Conservation (phyloP, 1,140 invertebrate genomes). For the Glossosoma conforme region DNA sequence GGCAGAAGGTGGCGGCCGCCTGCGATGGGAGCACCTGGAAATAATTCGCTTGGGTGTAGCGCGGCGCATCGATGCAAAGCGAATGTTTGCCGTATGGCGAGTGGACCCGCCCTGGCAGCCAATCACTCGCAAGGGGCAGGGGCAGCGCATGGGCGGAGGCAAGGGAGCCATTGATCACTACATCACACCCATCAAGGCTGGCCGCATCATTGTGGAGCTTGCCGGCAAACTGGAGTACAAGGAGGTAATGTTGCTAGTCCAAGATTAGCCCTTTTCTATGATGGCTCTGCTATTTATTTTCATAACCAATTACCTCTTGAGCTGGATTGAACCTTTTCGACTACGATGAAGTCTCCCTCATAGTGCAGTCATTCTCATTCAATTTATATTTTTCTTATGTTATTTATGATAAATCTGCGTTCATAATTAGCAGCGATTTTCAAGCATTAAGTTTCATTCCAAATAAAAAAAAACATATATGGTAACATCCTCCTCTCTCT, state of each 20-base stretch:
- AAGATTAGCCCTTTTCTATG: constrained; percentile 11
- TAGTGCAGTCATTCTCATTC: too few species aligned
- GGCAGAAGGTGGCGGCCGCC: constrained; percentile 78
- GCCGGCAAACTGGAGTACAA: constrained; percentile 84
- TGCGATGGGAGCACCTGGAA: constrained; percentile 80
- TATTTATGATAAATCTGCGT: too few species aligned
- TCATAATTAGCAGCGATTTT: too few species aligned
- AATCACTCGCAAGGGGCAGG: constrained; percentile 84
- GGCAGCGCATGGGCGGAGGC: constrained; percentile 91
- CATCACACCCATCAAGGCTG: constrained; percentile 85
- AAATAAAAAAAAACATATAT: too few species aligned
- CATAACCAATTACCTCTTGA: neutral
- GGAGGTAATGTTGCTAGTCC: constrained; percentile 63
- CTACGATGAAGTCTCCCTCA: too few species aligned
- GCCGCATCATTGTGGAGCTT: constrained; percentile 92
- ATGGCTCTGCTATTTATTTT: constrained; percentile 4
- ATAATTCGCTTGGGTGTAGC: constrained; percentile 75
- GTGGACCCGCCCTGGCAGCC: constrained; percentile 94
- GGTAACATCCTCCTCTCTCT: too few species aligned
- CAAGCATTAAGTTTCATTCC: too few species aligned
- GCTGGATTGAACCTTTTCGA: neutral
- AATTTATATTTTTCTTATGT: too few species aligned
- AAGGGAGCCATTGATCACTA: constrained; percentile 96
- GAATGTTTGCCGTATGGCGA: constrained; percentile 94
- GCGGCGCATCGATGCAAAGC: constrained; percentile 68